Conservation (phyloP, 2,797 vertebrate genomes). For the Tokudaia muenninki region DNA sequence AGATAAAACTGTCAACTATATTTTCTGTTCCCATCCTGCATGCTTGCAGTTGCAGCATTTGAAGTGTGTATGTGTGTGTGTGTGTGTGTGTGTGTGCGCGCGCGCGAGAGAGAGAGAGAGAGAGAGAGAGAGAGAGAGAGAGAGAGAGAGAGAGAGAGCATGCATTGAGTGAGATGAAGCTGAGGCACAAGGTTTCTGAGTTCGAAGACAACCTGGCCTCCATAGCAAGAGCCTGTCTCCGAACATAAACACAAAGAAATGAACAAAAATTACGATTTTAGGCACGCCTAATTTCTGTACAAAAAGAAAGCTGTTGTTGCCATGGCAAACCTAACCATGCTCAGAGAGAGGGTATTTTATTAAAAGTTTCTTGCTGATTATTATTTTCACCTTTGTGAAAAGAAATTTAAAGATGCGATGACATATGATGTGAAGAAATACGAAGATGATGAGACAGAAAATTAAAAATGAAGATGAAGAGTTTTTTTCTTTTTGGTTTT, state of each 20-base stretch:
- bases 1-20: constrained; percentile 4
- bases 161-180: neutral
- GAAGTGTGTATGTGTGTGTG: too few species aligned
- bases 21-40: neutral
- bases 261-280: constrained; percentile 4
- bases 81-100: too few species aligned
- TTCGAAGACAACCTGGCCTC: neutral
- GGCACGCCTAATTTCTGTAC: neutral
- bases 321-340: neutral
- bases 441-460: constrained; percentile 24
- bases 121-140: too few species aligned
- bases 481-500: too few species aligned
- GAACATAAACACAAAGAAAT: neutral
- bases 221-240: neutral
- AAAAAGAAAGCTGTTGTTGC: neutral
- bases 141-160: too few species aligned
- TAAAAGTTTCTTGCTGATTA: constrained; percentile 57
- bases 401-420: constrained; percentile 56
- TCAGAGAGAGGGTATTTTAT: constrained; percentile 6
- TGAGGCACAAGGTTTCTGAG: neutral
- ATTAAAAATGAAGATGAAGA: neutral
- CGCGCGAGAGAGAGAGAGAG: too few species aligned
- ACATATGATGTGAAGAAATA: constrained; percentile 7
- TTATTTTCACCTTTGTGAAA: constrained; percentile 3
- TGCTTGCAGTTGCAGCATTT: neutral